Evolutionary conservation across 1,140 invertebrate genomes (phyloP).

Genomic region (Halictus rubicundus): DNA sequence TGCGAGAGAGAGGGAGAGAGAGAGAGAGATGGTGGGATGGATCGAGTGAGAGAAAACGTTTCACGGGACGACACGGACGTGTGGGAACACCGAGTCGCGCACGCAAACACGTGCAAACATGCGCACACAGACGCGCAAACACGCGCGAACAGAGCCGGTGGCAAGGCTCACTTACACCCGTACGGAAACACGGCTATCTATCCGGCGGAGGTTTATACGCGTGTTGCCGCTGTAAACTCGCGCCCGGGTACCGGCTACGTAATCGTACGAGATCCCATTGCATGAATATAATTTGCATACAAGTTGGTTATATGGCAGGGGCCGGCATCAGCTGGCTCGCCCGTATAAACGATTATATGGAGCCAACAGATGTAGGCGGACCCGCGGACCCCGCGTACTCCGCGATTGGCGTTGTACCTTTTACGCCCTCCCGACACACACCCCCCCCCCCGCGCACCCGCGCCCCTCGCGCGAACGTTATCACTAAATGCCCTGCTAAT

Average conservation of each 20-base stretch:
- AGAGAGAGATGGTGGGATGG: too few species aligned
- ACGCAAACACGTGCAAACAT: not conserved
- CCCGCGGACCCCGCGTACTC: slow-evolving; percentile 57
- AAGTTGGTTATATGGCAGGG: slow-evolving; percentile 78
- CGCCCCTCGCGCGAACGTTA: slow-evolving; percentile 48
- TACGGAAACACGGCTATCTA: slow-evolving; percentile 75
- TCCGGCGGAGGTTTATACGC: slow-evolving; percentile 78
- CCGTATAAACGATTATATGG: slow-evolving; percentile 81
- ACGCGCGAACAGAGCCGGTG: not conserved
- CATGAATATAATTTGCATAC: slow-evolving; percentile 82
- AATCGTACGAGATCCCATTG: slow-evolving; percentile 80
- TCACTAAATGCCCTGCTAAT: slow-evolving; percentile 69
- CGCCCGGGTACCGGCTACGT: slow-evolving; percentile 73
- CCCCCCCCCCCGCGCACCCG: not conserved
- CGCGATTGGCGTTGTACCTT: slow-evolving; percentile 70
- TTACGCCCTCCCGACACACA: slow-evolving; percentile 53
- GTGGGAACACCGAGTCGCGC: not conserved
- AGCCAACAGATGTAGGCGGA: slow-evolving; percentile 80
- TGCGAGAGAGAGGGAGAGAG: too few species aligned
- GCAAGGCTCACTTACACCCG: slow-evolving; percentile 65
- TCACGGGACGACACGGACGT: not conserved
- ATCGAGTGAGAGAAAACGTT: not conserved
- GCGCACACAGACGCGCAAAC: not conserved
- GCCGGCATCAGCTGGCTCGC: slow-evolving; percentile 78
- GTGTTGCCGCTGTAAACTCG: slow-evolving; percentile 80